phyloP scores from a whole-genome alignment of 2,888 invertebrate genomes.

The Aphidoletes aphidimyza region DNA sequence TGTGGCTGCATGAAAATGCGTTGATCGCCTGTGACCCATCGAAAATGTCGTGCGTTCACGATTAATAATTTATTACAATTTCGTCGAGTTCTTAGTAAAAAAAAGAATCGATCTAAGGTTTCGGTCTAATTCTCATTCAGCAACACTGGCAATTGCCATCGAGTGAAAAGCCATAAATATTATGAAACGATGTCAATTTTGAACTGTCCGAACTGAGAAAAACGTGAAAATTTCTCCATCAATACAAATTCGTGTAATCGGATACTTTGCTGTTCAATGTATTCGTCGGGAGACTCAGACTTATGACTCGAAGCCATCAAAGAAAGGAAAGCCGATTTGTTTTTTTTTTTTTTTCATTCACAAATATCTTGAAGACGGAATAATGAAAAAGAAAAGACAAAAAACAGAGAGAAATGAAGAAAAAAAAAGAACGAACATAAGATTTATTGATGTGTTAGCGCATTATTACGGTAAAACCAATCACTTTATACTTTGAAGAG shows the following conservation, averaged over 20 bases:
- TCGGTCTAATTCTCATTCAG: too few species aligned
- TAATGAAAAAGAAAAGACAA: neutral
- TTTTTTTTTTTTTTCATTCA: too few species aligned
- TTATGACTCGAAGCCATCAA: too few species aligned
- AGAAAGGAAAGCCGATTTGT: too few species aligned
- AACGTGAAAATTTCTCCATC: neutral
- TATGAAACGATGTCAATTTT: neutral
- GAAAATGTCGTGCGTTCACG: constrained; percentile 8
- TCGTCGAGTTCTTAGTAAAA: constrained; percentile 7
- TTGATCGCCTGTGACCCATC: neutral
- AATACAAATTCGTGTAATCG: neutral
- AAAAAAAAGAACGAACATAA: neutral
- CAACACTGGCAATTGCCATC: neutral
- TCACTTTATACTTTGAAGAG: neutral
- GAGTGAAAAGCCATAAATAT: neutral
- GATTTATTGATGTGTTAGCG: neutral
- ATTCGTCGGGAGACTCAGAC: neutral
- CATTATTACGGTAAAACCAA: neutral
- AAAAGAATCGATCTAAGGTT: neutral
- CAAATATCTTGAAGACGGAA: too few species aligned
- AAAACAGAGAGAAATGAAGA: neutral
- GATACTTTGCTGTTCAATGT: neutral
- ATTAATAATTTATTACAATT: constrained; percentile 11
- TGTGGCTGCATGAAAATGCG: neutral
- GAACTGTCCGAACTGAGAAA: neutral